Evolutionary conservation across 2,113 vertebrate genomes (phyloP), one percentile per base, ranked within the genome.

Genomic region (Tragelaphus strepsiceros): DNA sequence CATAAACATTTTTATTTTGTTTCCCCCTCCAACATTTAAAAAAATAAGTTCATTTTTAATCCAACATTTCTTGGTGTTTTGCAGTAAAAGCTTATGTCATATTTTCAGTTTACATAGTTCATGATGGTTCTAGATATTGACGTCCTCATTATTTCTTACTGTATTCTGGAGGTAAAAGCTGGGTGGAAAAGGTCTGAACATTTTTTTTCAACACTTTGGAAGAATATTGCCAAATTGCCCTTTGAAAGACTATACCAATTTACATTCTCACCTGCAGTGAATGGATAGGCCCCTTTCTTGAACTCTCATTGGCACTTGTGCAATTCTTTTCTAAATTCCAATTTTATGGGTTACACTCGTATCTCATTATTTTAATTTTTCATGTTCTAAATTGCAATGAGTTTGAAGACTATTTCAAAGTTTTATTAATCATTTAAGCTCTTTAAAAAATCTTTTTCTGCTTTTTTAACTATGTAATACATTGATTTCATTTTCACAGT

Each of bases 281-380:
- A 17, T 32, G 21, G 51, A 62, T 87, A n/a, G n/a, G 15, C 17
- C 21, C 22, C n/a, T 43, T 51, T 49, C 54, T 78, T 49, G 28
- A 74, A 56, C 8, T 88, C 39, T 81, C 6, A 1, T n/a, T 30
- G 84, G n/a, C 64, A 30, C 4, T 5, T 53, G 35, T 32, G 26
- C 35, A 92, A 17, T 49, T 24, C 43, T 67, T 93, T 94, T 90
- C 39, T 53, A 51, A 95, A 91, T 86, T 81, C 26, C 43, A 78
- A 24, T 82, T 64, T 43, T 17, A 54, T 88, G 59, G 28, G 67
- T 26, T 91, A 56, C n/a, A 88, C 2, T 90, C 10, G 0, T 85
- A 82, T 84, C 39, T 84, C 26, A 87, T 71, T 95, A 30, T 89
- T 96, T 96, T 82, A 86, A 61, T 88, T 86, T 86, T 88, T 64